Evolutionary conservation across 1,140 invertebrate genomes (phyloP).

Genomic region (Drosophila ercepeae): DNA sequence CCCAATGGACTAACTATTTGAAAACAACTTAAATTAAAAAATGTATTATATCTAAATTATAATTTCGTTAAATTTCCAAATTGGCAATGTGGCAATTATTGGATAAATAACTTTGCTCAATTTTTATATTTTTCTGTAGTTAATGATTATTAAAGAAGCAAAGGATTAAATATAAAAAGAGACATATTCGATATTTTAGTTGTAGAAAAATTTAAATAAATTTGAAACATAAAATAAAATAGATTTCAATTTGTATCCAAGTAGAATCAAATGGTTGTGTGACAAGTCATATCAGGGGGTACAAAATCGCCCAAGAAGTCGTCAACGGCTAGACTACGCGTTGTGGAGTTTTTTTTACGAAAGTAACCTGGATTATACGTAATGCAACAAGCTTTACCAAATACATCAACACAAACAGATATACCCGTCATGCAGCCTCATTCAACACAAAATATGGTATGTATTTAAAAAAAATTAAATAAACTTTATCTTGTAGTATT

Average conservation of each 20-base stretch:
- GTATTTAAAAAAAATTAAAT: background rate
- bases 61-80: too few species aligned
- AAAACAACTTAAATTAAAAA: background rate
- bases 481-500: too few species aligned
- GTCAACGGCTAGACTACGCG: constrained; percentile 37
- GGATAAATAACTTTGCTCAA: too few species aligned
- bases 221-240: background rate
- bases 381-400: constrained; percentile 69
- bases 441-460: constrained; percentile 77
- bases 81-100: too few species aligned
- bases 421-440: constrained; percentile 74
- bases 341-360: constrained; percentile 46
- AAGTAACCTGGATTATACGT: constrained; percentile 36
- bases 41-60: background rate
- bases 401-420: constrained; percentile 58
- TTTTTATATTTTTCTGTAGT: too few species aligned
- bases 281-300: constrained; percentile 47
- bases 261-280: constrained; percentile 65
- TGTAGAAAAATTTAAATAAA: background rate
- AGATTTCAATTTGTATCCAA: background rate
- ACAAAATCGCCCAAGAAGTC: constrained; percentile 49
- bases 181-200: too few species aligned
- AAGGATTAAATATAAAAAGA: too few species aligned
- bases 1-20: constrained; percentile 7
- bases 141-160: too few species aligned